A percentile compares a stretch with the other conserved stretches of the same genome.
Conservation (phyloP, 1,140 invertebrate species). For the Platorchestia sp. region DNA sequence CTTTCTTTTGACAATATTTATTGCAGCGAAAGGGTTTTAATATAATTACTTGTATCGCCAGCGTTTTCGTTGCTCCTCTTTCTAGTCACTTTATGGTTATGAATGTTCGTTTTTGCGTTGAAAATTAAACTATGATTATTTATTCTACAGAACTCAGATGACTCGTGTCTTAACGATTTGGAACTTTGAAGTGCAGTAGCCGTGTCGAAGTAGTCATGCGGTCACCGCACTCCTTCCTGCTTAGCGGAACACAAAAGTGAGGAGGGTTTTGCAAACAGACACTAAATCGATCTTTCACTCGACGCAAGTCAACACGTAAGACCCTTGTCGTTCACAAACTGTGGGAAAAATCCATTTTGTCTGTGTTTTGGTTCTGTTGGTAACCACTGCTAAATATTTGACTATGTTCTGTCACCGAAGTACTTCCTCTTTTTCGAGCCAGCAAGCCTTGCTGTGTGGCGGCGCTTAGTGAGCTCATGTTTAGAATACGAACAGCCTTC, state of each 20-base stretch:
- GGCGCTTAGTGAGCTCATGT: neutral
- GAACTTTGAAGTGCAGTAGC: too few species aligned
- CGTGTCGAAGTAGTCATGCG: too few species aligned
- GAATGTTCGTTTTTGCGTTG: neutral
- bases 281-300: neutral
- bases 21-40: too few species aligned
- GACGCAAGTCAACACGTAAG: neutral
- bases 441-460: neutral
- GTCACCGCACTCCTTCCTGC: neutral
- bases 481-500: neutral
- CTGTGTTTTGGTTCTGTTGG: neutral
- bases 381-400: slow-evolving; percentile 45
- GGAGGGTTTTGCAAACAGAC: neutral
- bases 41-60: too few species aligned
- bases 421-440: slow-evolving; percentile 36
- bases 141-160: neutral
- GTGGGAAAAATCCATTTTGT: neutral
- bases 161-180: neutral
- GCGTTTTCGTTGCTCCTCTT: too few species aligned
- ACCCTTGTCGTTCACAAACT: neutral
- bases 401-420: neutral
- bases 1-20: neutral
- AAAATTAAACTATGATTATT: neutral
- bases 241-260: neutral
- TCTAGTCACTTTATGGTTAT: neutral